Evolutionary conservation across 2,797 vertebrate species (phyloP).

Genomic region (Glossophaga mutica): DNA sequence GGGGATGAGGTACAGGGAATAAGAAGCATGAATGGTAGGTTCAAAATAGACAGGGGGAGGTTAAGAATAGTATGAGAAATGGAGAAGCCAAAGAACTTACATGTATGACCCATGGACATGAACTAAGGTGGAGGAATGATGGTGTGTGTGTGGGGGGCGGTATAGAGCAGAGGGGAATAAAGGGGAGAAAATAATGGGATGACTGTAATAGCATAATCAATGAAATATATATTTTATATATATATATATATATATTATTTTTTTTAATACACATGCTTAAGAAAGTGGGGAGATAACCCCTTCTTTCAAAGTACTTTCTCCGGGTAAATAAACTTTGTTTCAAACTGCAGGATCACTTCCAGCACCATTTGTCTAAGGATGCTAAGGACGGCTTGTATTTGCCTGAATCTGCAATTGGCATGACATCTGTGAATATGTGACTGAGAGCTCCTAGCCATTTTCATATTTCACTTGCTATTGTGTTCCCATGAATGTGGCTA

Average conservation of each 20-base stretch:
- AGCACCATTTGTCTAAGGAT: not conserved
- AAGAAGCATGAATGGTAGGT: too few species aligned
- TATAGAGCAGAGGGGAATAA: too few species aligned
- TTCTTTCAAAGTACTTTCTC: not conserved
- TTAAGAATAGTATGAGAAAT: too few species aligned
- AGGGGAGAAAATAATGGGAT: too few species aligned
- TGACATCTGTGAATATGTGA: not conserved
- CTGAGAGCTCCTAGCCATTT: not conserved
- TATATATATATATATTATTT: not conserved
- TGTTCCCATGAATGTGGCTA: not conserved
- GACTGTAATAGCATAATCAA: not conserved
- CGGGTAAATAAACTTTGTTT: not conserved
- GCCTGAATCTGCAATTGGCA: not conserved
- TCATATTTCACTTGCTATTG: not conserved
- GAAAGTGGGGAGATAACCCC: not conserved
- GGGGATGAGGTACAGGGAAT: too few species aligned
- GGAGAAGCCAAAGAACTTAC: too few species aligned
- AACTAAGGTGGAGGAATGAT: too few species aligned
- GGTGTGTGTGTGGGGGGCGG: too few species aligned
- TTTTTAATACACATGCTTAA: not conserved
- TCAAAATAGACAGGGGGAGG: too few species aligned
- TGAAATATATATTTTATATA: not conserved
- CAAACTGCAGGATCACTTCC: not conserved
- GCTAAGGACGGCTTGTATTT: not conserved
- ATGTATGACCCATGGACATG: too few species aligned